Evolutionary conservation across 2,888 invertebrate genomes (phyloP).

Genomic region (Sericinus montela): DNA sequence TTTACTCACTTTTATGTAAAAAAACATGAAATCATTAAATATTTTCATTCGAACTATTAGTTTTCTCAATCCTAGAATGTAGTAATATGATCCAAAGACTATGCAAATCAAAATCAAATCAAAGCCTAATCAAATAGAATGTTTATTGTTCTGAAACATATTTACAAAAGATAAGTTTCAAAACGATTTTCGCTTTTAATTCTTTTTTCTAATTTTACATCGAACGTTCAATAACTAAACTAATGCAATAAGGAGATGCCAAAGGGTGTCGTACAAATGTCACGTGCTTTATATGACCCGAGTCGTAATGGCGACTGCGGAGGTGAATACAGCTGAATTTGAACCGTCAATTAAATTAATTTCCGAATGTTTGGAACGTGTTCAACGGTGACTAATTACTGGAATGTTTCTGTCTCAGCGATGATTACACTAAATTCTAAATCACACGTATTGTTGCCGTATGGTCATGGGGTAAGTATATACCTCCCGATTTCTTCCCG

Average conservation of each 20-base stretch:
- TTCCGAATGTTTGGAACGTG: conserved; percentile 35
- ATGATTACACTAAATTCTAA: too few species aligned
- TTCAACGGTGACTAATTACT: conserved; percentile 1
- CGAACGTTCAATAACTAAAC: conserved; percentile 22
- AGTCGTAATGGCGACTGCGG: conserved; percentile 18
- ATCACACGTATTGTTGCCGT: too few species aligned
- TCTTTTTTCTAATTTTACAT: conserved; percentile 6
- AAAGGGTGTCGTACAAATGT: conserved; percentile 22
- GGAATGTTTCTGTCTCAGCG: neutral
- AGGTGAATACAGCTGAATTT: conserved; percentile 22
- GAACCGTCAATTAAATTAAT: conserved; percentile 33
- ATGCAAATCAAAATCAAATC: too few species aligned
- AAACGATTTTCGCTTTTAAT: conserved; percentile 2
- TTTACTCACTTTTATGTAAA: too few species aligned
- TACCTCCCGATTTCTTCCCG: too few species aligned
- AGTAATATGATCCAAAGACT: too few species aligned
- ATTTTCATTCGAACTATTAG: too few species aligned
- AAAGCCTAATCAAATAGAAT: too few species aligned
- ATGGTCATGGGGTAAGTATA: too few species aligned
- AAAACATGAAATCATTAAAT: too few species aligned
- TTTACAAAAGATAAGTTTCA: neutral
- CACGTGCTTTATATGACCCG: conserved; percentile 26
- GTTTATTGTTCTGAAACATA: too few species aligned
- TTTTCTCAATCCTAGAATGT: too few species aligned
- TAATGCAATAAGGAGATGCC: conserved; percentile 15